Conservation (phyloP, 2,888 invertebrate genomes). For the Mantis religiosa region DNA sequence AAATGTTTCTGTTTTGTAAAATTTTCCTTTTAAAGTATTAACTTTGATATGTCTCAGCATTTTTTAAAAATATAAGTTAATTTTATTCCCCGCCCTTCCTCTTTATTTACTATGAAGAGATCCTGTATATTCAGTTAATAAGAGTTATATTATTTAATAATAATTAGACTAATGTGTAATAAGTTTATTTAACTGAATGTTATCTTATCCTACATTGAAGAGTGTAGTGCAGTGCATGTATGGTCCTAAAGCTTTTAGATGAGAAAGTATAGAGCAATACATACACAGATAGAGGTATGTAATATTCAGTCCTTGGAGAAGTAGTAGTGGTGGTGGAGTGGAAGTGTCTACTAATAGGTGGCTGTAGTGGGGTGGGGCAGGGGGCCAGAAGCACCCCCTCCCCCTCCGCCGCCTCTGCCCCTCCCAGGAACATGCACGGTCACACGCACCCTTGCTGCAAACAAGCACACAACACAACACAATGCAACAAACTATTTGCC, state of each 20-base stretch:
- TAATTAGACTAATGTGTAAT: no score
- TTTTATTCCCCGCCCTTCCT: no score
- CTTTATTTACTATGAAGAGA: no score
- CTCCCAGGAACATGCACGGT: conserved; percentile 78
- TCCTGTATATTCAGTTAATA: no score
- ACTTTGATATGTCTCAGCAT: no score
- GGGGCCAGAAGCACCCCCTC: conserved; percentile 19
- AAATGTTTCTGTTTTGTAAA: no score
- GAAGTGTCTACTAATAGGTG: conserved; percentile 22
- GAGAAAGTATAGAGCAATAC: neutral
- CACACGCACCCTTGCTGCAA: conserved; percentile 88
- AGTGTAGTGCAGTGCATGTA: neutral
- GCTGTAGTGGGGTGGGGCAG: conserved; percentile 20
- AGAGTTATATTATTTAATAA: no score
- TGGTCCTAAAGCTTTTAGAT: neutral
- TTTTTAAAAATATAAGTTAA: no score
- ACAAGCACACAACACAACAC: conserved; percentile 28
- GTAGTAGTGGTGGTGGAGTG: conserved; percentile 13
- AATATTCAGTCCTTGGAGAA: neutral
- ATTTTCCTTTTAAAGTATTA: no score
- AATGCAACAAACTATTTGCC: conserved; percentile 16
- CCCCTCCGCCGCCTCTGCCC: conserved; percentile 21
- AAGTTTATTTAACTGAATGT: no score
- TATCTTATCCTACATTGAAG: neutral
- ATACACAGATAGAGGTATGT: conserved; percentile 7